phyloP scores from a whole-genome alignment of 2,888 invertebrate species.

The Tineola bisselliella region DNA sequence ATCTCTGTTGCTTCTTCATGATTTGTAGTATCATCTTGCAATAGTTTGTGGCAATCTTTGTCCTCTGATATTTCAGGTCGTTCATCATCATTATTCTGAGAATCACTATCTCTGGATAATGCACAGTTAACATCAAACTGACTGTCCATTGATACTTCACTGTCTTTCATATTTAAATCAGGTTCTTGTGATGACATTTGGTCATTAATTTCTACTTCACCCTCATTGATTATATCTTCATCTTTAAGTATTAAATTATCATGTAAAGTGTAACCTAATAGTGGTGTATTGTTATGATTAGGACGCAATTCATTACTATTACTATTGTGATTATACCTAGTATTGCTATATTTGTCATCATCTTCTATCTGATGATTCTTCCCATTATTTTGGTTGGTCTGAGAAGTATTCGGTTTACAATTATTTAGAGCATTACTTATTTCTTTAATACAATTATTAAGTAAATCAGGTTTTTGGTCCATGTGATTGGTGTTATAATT shows the following conservation, averaged over 20 bases:
- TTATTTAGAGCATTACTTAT: constrained; percentile 10
- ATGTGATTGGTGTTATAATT: background rate
- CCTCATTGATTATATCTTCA: no score
- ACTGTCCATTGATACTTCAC: no score
- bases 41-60: background rate
- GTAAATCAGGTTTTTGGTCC: background rate
- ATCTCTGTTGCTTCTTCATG: background rate
- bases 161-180: no score
- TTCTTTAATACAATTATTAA: constrained; percentile 9
- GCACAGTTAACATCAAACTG: no score
- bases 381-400: background rate
- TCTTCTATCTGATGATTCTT: constrained; percentile 13
- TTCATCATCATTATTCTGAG: no score
- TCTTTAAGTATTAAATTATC: no score
- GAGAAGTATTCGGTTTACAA: background rate
- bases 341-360: constrained; percentile 23
- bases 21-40: background rate
- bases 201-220: no score
- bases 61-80: background rate
- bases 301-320: constrained; percentile 30
- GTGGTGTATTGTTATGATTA: no score
- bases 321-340: constrained; percentile 24
- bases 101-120: no score
- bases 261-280: no score
- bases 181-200: no score